Evolutionary conservation across 2,797 vertebrate genomes (phyloP), one percentile per base, ranked within the genome.

Genomic region (Alcedo atthis): DNA sequence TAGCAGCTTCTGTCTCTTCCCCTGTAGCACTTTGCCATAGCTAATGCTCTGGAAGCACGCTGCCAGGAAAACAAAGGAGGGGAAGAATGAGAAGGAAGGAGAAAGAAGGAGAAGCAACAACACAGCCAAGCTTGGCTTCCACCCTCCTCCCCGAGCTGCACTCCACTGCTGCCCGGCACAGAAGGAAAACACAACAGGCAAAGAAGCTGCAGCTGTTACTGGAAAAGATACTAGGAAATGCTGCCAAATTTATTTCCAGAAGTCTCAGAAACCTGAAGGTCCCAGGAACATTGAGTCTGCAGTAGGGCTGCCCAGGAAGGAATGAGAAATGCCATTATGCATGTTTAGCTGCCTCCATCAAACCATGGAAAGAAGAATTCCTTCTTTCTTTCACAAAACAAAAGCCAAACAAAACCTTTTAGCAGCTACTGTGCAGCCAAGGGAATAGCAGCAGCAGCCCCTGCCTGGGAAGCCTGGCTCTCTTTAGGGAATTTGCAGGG

Each of bases 171-270:
- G 77, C 85, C 85, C 91, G 80, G 80, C 94, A 96, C 92, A 96
- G 91, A 96, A 95, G 90, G 94, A 93, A 96, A 96, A 96, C 81
- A 93, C 90, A 96, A 96, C 86, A 93, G 90, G 94, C 93, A 92
- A 85, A 92, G 90, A 89, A 90, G 84, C 90, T 92, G 93, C 94
- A 94, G 94, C 93, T 94, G 93, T 82, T 96, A 61, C 92, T 95
- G 92, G 86, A 59, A 92, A 90, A 90, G 66, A 66, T 71, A 89
- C 0, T 18, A 83, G 69, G 84, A 93, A 75, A 90, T 9, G 84
- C 78, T 95, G 95, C 95, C 94, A 96, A 92, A 86, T 64, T 88
- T 92, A 91, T 85, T 93, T 94, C 95, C 91, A 89, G 82, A 95
- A 94, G 90, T 87, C 90, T 87, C 81, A 81, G 67, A 94, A 94